phyloP scores from a whole-genome alignment of 64 coral and sea anemone species.

The Trachythela sp. region DNA sequence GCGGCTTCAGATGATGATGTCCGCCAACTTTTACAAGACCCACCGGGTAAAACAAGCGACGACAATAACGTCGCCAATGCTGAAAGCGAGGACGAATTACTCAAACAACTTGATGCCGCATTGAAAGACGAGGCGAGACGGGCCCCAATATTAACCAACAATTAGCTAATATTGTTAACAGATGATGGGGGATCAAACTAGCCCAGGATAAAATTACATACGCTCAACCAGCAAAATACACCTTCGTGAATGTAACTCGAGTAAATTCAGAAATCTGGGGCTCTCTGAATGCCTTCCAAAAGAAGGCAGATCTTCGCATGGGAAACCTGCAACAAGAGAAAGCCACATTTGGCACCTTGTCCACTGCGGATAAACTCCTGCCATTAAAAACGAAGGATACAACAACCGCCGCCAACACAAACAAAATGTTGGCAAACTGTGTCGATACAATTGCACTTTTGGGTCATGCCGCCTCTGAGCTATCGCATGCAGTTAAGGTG shows the following conservation, averaged over 20 bases:
- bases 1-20: slow-evolving; percentile 25
- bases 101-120: slow-evolving; percentile 21
- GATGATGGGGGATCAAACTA: slow-evolving; percentile 25
- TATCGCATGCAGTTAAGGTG: not conserved
- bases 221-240: not conserved
- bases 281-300: not conserved
- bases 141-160: slow-evolving; percentile 11
- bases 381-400: not conserved
- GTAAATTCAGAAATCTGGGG: slow-evolving; percentile 12
- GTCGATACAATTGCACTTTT: not conserved
- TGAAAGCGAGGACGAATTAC: slow-evolving; percentile 5
- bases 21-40: not conserved
- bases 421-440: not conserved
- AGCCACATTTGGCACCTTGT: not conserved
- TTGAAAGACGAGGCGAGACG: not conserved
- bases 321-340: not conserved
- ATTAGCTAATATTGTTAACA: slow-evolving; percentile 13
- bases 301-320: not conserved
- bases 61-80: not conserved
- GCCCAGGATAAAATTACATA: not conserved
- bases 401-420: not conserved
- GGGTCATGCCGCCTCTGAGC: not conserved
- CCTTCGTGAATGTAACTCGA: not conserved
- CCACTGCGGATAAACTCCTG: not conserved
- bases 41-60: not conserved